Conservation (phyloP, 2,888 invertebrate species). For the Melanotus villosus region DNA sequence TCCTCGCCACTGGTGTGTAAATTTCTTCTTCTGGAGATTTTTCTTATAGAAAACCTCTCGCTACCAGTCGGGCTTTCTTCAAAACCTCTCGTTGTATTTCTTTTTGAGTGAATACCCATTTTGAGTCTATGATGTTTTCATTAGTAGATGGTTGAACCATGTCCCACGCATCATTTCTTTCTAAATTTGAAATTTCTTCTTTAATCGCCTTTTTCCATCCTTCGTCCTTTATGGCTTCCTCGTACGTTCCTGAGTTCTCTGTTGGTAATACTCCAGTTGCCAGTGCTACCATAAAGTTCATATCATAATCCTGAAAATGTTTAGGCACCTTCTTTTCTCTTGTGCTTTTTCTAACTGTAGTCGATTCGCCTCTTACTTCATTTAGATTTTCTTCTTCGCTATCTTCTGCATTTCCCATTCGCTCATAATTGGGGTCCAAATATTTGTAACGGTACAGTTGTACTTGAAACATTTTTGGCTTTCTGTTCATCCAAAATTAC, state of each 20-base stretch:
- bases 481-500: conserved; percentile 26
- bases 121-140: conserved; percentile 5
- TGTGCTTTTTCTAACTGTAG: background rate
- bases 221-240: conserved; percentile 15
- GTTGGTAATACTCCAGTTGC: too few relatives aligned
- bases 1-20: too few relatives aligned
- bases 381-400: background rate
- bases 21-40: too few relatives aligned
- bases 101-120: conserved; percentile 27
- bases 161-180: conserved; percentile 26
- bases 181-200: conserved; percentile 11
- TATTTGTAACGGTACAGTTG: background rate
- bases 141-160: background rate
- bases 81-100: background rate
- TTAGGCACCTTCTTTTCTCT: background rate
- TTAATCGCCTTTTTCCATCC: conserved; percentile 27
- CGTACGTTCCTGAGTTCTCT: conserved; percentile 7
- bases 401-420: background rate
- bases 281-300: background rate
- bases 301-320: background rate
- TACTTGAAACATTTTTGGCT: background rate
- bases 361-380: background rate
- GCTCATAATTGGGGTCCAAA: too few relatives aligned
- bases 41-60: too few relatives aligned
- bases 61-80: conserved; percentile 25